Base-by-base conservation (phyloP, 2,113 vertebrate species). In the Petrocephalus microphthalmus region DNA sequence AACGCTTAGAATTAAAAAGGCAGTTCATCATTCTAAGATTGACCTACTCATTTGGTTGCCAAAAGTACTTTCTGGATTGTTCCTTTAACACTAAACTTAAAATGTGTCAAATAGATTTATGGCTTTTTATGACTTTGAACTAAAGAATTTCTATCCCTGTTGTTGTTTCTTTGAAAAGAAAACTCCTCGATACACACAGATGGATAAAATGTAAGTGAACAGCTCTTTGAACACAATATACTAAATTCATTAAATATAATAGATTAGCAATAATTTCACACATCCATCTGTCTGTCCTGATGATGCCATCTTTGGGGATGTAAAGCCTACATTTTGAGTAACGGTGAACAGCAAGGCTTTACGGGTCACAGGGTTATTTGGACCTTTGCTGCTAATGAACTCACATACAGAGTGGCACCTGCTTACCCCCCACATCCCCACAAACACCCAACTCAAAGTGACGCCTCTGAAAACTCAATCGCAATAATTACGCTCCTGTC, bases 401-500 rank as follows among this genome's bases (percentile, higher is more conserved):
- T 15, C 71, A 37, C 37, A 19, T 7, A 6, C n/a, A 13, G 85
- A 89, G 64, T 86, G 67, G 67, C 87, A 87, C 42, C 74, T 88
- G 85, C 64, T 51, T 52, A 13, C 29, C 33, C 67, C 74, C 53
- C 67, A 33, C 17, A 11, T 84, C 54, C 60, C 2, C 52, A 22
- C 17, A 42, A 8, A 29, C 71, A 5, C 17, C 87, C 45, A 2
- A 84, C 57, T 51, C 47, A 10, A 49, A n/a, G 37, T 53, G 42
- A 49, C 22, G 60, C n/a, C 22, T 45, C 54, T 67, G 22, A 83
- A 45, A 52, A 53, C 42, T 54, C 33, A 53, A 88, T 83, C 52
- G 64, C 88, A 87, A 91, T 90, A 87, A 91, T 87, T 71, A 37
- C 15, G 42, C 86, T 87, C n/a, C 1, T 45, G 71, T 47, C 29